Conservation (phyloP, 2,113 vertebrate species). For the Mesoclemmys tuberculata region DNA sequence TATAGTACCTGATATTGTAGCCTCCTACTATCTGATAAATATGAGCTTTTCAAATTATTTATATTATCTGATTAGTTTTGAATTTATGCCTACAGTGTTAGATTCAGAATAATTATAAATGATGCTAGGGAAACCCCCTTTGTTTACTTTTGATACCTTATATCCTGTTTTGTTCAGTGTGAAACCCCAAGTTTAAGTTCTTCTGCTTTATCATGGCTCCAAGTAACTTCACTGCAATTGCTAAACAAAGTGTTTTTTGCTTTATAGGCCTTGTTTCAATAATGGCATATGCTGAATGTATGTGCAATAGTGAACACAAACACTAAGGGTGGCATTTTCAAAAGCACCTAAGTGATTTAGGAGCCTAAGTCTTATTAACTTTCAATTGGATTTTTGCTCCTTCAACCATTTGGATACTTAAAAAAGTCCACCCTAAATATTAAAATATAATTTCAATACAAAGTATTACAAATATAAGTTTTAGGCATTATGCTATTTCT, state of each 20-base stretch:
- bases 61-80: neutral
- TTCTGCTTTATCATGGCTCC: neutral
- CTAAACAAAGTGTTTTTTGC: neutral
- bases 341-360: neutral
- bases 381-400: neutral
- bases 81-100: neutral
- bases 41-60: neutral
- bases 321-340: neutral
- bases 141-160: neutral
- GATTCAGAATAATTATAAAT: neutral
- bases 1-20: neutral
- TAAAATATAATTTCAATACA: slow-evolving; percentile 41
- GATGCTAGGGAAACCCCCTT: neutral
- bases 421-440: neutral
- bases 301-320: neutral
- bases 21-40: neutral
- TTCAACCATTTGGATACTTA: neutral
- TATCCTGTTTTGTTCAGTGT: neutral
- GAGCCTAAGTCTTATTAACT: neutral
- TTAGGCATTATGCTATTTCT: slow-evolving; percentile 30
- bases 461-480: slow-evolving; percentile 9
- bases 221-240: neutral
- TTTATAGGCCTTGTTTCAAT: neutral
- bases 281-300: neutral
- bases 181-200: neutral